Evolutionary conservation across 2,797 vertebrate genomes (phyloP).

Genomic region (Enteromius viviparus): DNA sequence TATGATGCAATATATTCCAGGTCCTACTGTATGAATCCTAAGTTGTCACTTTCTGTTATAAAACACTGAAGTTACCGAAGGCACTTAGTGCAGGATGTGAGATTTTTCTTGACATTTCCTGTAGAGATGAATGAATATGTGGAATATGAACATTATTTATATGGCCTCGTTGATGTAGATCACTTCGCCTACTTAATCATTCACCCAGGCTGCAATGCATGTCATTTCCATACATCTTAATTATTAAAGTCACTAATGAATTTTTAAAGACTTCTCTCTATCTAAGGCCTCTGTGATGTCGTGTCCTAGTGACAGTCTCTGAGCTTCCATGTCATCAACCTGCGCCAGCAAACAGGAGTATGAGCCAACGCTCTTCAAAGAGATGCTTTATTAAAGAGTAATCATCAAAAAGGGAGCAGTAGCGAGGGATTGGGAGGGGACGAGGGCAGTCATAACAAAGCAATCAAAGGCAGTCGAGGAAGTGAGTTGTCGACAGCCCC

Average conservation of each 20-base stretch:
- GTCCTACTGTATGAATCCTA: neutral
- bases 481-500: slow-evolving; percentile 47
- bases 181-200: slow-evolving; percentile 9
- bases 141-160: slow-evolving; percentile 24
- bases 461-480: slow-evolving; percentile 56
- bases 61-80: neutral
- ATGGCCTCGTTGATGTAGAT: neutral
- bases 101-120: neutral
- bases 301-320: slow-evolving; percentile 29
- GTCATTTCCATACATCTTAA: slow-evolving; percentile 43
- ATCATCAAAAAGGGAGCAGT: slow-evolving; percentile 48
- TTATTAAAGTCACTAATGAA: slow-evolving; percentile 46
- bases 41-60: slow-evolving; percentile 1
- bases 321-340: slow-evolving; percentile 48
- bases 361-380: slow-evolving; percentile 46
- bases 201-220: neutral
- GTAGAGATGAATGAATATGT: neutral
- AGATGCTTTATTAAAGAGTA: slow-evolving; percentile 50
- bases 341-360: slow-evolving; percentile 9
- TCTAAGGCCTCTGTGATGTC: slow-evolving; percentile 42
- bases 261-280: slow-evolving; percentile 36
- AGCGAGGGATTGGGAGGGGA: slow-evolving; percentile 26
- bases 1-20: neutral
- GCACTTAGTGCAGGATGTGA: neutral
- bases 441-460: slow-evolving; percentile 45